Conservation (phyloP, 2,797 vertebrate genomes). For the Catharus ustulatus region DNA sequence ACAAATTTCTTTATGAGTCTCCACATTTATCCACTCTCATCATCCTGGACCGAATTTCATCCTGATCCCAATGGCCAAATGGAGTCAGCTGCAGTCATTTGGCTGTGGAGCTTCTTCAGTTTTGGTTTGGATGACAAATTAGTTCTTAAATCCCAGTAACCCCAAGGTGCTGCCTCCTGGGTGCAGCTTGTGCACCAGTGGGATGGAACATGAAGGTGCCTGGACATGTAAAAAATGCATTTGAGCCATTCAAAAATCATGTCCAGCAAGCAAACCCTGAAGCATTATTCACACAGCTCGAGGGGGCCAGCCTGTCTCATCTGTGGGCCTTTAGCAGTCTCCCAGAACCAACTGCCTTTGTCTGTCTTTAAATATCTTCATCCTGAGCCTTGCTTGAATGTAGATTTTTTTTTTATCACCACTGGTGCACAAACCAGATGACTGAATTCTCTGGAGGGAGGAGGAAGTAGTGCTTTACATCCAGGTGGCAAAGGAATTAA, state of each 20-base stretch:
- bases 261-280: not conserved
- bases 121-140: not conserved
- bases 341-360: not conserved
- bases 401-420: not conserved
- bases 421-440: not conserved
- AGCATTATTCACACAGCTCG: not conserved
- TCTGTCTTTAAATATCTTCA: not conserved
- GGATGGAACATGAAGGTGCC: not conserved
- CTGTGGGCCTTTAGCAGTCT: not conserved
- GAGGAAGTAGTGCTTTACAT: conserved; percentile 1
- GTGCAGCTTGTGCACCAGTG: not conserved
- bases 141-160: not conserved
- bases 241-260: not conserved
- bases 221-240: not conserved
- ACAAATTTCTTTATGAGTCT: not conserved
- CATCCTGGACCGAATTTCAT: not conserved
- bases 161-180: not conserved
- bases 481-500: conserved; percentile 52
- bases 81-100: not conserved
- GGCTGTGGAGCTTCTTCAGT: not conserved
- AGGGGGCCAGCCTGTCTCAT: not conserved
- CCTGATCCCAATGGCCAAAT: not conserved
- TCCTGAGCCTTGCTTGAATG: not conserved
- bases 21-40: not conserved
- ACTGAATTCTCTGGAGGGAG: not conserved